phyloP scores from a whole-genome alignment of 2,113 vertebrate species.

The Malurus cyaneus region DNA sequence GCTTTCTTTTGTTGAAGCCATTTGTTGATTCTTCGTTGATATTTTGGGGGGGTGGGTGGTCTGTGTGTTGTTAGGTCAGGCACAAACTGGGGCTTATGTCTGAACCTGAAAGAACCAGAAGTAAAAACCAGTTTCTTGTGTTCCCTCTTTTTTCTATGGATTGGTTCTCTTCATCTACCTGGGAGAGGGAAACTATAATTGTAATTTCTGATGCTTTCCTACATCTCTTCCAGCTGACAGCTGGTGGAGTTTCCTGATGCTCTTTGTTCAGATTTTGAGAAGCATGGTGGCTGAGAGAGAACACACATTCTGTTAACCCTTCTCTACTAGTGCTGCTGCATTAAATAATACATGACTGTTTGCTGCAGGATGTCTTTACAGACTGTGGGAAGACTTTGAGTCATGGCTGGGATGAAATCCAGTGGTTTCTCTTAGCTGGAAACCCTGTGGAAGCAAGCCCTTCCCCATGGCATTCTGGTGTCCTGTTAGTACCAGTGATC shows the following conservation, averaged over 20 bases:
- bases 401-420: background rate
- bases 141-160: background rate
- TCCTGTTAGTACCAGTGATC: background rate
- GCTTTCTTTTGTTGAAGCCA: background rate
- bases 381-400: background rate
- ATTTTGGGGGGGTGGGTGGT: background rate
- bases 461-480: background rate
- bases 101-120: background rate
- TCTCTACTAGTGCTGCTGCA: background rate
- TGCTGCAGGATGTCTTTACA: background rate
- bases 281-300: background rate
- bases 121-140: background rate
- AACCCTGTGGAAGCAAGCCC: background rate
- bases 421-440: background rate
- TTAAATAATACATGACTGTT: background rate
- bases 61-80: background rate
- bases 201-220: background rate
- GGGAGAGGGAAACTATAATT: background rate
- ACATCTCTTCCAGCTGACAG: background rate
- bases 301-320: background rate
- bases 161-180: background rate
- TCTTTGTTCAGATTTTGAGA: background rate
- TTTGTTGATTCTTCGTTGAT: background rate
- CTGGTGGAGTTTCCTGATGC: background rate
- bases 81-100: background rate